These are phyloP conservation scores for Drosophila bocki DNA, from an alignment of 1,140 invertebrate species.

Conservation along the genomic window DNA sequence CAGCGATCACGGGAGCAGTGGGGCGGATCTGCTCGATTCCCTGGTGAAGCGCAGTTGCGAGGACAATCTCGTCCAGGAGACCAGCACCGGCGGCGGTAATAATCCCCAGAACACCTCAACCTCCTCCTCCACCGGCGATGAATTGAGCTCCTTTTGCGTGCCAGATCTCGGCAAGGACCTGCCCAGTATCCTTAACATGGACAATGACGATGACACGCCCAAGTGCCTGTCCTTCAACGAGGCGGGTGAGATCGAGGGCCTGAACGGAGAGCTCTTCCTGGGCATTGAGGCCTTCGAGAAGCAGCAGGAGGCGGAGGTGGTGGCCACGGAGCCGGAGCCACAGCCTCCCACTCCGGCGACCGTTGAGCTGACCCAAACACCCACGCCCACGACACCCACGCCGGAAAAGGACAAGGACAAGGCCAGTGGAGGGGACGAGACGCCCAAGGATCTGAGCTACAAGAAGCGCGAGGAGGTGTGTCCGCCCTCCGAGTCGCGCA, in stretches of 20 bases:
- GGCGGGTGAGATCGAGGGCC: conserved; percentile 82
- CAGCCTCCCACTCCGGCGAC: conserved; percentile 55
- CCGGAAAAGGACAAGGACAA: conserved; percentile 31
- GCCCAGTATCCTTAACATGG: conserved; percentile 75
- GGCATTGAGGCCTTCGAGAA: conserved; percentile 77
- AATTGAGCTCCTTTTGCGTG: conserved; percentile 76
- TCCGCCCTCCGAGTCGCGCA: conserved; percentile 78
- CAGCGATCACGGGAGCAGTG: conserved; percentile 86
- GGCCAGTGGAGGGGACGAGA: conserved; percentile 83
- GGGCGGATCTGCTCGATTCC: conserved; percentile 86
- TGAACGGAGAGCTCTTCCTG: conserved; percentile 79
- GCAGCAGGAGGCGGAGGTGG: conserved; percentile 56
- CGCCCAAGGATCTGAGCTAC: conserved; percentile 87
- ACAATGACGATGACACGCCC: conserved; percentile 85
- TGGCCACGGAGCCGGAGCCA: conserved; percentile 11
- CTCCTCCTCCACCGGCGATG: conserved; percentile 9
- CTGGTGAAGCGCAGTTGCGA: conserved; percentile 87
- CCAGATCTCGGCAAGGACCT: conserved; percentile 86
- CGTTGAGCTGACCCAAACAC: conserved; percentile 54
- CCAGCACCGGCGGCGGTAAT: conserved; percentile 1
- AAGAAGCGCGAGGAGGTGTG: conserved; percentile 85
- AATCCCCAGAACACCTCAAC: conserved; percentile 38
- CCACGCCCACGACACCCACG: conserved; percentile 40
- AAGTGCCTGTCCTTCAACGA: conserved; percentile 84
- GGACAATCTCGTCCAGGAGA: conserved; percentile 85